Percentiles rank a stretch among this genome's conserved stretches.
Conservation (phyloP, 2,888 invertebrate species). For the Tinea trinotella region DNA sequence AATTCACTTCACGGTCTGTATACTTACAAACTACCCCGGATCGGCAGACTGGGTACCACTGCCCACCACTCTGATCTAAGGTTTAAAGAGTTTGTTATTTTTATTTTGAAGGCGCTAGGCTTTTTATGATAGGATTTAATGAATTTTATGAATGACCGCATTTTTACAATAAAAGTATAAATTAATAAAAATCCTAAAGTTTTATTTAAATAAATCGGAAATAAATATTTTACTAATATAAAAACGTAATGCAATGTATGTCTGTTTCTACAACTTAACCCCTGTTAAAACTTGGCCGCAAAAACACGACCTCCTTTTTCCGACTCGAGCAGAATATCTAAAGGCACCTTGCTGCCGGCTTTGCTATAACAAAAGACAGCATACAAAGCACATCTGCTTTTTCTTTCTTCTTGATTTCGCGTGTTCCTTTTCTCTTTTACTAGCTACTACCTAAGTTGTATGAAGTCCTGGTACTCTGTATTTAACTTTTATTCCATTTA, state of each 20-base stretch:
- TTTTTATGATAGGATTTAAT: too few species aligned
- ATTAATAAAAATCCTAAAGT: too few species aligned
- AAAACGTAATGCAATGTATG: not conserved
- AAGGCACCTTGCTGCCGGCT: slow-evolving; percentile 20
- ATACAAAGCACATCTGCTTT: slow-evolving; percentile 37
- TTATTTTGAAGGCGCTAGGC: too few species aligned
- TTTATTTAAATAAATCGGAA: not conserved
- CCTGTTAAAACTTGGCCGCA: slow-evolving; percentile 1
- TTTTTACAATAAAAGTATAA: too few species aligned
- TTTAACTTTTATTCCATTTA: not conserved
- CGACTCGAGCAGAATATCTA: slow-evolving; percentile 16
- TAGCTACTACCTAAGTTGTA: not conserved
- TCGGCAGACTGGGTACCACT: too few species aligned
- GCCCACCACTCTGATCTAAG: too few species aligned
- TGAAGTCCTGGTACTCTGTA: slow-evolving; percentile 2
- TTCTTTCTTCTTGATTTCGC: slow-evolving; percentile 44
- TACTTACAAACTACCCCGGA: too few species aligned
- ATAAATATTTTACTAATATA: not conserved
- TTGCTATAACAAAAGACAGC: slow-evolving; percentile 30
- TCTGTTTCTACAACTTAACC: not conserved
- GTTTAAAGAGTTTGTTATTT: too few species aligned
- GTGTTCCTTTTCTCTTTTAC: slow-evolving; percentile 17
- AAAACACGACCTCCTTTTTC: slow-evolving; percentile 18
- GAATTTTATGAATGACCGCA: too few species aligned
- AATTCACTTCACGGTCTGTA: too few species aligned